Percentiles rank a stretch among this genome's conserved stretches.
Conservation (phyloP, 2,797 vertebrate genomes). For the Neosilurus hyrtlii region DNA sequence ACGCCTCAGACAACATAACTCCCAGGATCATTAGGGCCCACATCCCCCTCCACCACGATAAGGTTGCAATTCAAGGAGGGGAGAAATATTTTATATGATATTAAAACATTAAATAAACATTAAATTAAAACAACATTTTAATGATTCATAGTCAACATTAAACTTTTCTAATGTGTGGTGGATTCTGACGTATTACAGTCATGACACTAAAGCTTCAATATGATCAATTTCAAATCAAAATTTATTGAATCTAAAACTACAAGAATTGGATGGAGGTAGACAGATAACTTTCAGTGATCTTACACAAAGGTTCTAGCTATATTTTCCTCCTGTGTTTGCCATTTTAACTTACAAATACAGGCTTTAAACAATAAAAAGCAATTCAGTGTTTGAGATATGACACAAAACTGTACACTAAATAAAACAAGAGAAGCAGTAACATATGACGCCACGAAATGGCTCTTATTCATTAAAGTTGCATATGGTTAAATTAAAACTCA, state of each 20-base stretch:
- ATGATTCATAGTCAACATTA: background rate
- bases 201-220: background rate
- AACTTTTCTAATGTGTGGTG: background rate
- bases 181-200: background rate
- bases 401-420: conserved; percentile 1
- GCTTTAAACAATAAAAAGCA: conserved; percentile 19
- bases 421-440: conserved; percentile 1
- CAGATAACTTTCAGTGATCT: conserved; percentile 28
- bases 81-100: no score
- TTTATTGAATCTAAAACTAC: conserved; percentile 47
- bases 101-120: background rate
- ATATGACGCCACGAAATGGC: background rate
- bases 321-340: conserved; percentile 21
- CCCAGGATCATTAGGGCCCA: no score
- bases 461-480: conserved; percentile 19
- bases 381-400: conserved; percentile 23
- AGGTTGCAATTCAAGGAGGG: no score
- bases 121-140: background rate
- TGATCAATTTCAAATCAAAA: conserved; percentile 18
- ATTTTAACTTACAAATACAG: conserved; percentile 20
- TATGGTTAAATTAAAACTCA: background rate
- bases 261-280: conserved; percentile 33
- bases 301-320: conserved; percentile 7
- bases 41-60: no score
- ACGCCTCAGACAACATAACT: no score